Conservation (phyloP, 2,888 invertebrate species). For the Oscheius myriophilus region DNA sequence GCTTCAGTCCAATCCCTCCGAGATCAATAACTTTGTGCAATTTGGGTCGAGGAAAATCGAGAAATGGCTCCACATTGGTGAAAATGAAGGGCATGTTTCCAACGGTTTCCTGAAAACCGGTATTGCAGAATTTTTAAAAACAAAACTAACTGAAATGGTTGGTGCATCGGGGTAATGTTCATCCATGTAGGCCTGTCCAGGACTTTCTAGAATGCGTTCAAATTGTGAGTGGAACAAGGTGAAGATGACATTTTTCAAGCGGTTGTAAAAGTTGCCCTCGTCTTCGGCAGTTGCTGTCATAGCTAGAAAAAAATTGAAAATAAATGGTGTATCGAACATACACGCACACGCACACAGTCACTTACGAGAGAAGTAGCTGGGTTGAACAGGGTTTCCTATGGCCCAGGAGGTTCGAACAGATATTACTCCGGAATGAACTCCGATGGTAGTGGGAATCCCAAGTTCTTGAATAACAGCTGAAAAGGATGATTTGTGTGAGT, state of each 20-base stretch:
- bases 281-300: conserved; percentile 15
- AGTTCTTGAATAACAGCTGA: conserved; percentile 24
- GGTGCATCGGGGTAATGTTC: conserved; percentile 12
- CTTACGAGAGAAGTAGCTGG: conserved; percentile 23
- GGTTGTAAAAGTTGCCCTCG: conserved; percentile 9
- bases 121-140: too few species aligned
- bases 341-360: too few species aligned
- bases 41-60: conserved; percentile 23
- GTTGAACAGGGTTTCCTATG: conserved; percentile 11
- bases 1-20: conserved; percentile 25
- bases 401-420: conserved; percentile 22
- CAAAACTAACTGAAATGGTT: conserved; percentile 12
- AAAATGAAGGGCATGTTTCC: conserved; percentile 24
- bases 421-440: conserved; percentile 17
- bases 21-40: conserved; percentile 21
- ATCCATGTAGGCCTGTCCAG: conserved; percentile 7
- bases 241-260: conserved; percentile 1
- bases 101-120: conserved; percentile 7
- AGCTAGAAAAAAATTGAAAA: too few species aligned
- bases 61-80: conserved; percentile 12
- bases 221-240: neutral
- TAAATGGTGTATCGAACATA: too few species aligned
- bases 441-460: conserved; percentile 18
- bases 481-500: too few species aligned
- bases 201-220: neutral